A percentile compares a stretch with the other conserved stretches of the same genome.
Evolutionary conservation across 2,113 vertebrate species (phyloP).

Genomic region (Centrocercus urophasianus): DNA sequence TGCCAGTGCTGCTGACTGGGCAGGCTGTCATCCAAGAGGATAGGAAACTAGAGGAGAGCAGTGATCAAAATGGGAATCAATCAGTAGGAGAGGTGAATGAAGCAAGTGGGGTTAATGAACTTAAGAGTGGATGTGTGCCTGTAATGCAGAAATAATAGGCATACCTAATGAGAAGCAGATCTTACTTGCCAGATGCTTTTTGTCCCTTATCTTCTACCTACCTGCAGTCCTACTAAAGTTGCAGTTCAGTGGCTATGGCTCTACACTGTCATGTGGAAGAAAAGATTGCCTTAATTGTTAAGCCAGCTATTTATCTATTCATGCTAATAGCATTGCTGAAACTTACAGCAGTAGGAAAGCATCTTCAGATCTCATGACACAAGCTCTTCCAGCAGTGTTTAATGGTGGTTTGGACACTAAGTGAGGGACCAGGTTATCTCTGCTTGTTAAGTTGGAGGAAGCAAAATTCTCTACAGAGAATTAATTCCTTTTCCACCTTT

Average conservation of each 20-base stretch:
- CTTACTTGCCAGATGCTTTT: not conserved
- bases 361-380: not conserved
- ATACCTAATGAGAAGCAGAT: not conserved
- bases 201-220: not conserved
- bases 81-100: not conserved
- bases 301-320: not conserved
- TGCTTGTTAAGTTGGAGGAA: not conserved
- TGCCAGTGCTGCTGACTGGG: not conserved
- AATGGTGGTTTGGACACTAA: not conserved
- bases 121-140: not conserved
- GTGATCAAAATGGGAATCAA: slow-evolving; percentile 21
- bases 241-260: not conserved
- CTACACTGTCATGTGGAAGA: not conserved
- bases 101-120: slow-evolving; percentile 34
- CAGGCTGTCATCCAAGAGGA: not conserved
- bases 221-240: not conserved
- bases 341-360: not conserved
- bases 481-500: not conserved
- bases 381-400: not conserved
- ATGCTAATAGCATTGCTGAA: not conserved
- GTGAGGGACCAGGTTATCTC: not conserved
- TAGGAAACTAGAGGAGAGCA: not conserved
- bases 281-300: not conserved
- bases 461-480: not conserved
- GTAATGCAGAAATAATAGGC: slow-evolving; percentile 39